A percentile compares a stretch with the other conserved stretches of the same genome.
phyloP scores from a whole-genome alignment of 1,140 invertebrate species.

The Heliconius hermathena region DNA sequence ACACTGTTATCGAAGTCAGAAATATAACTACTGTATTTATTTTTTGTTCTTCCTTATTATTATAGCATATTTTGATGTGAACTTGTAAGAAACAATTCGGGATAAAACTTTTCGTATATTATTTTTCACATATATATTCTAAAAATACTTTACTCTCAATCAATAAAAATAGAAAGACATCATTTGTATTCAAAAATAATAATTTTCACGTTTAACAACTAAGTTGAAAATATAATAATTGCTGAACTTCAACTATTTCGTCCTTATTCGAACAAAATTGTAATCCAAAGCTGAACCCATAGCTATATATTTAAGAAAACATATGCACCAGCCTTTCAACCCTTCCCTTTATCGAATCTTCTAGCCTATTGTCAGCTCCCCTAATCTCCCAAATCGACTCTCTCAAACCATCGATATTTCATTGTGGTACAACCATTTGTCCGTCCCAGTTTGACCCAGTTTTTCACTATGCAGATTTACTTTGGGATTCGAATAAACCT shows the following conservation, averaged over 20 bases:
- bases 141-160: too few species aligned
- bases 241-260: background rate
- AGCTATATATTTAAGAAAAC: conserved; percentile 5
- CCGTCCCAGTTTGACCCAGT: conserved; percentile 30
- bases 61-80: too few species aligned
- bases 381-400: conserved; percentile 46
- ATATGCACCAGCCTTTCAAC: conserved; percentile 21
- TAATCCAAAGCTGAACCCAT: background rate
- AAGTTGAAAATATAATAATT: too few species aligned
- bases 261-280: background rate
- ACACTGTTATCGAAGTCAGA: too few species aligned
- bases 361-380: conserved; percentile 27
- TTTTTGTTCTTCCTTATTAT: too few species aligned
- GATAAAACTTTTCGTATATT: too few species aligned
- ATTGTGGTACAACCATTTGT: conserved; percentile 39
- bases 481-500: conserved; percentile 30
- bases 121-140: too few species aligned
- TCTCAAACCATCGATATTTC: conserved; percentile 39
- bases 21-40: too few species aligned
- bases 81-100: too few species aligned
- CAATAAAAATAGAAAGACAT: too few species aligned
- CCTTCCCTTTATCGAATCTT: conserved; percentile 23
- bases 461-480: conserved; percentile 26
- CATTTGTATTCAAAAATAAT: too few species aligned
- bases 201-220: too few species aligned